These are phyloP conservation scores for Neoarius graeffei DNA, from an alignment of 2,113 vertebrate species.

Conservation along the genomic window DNA sequence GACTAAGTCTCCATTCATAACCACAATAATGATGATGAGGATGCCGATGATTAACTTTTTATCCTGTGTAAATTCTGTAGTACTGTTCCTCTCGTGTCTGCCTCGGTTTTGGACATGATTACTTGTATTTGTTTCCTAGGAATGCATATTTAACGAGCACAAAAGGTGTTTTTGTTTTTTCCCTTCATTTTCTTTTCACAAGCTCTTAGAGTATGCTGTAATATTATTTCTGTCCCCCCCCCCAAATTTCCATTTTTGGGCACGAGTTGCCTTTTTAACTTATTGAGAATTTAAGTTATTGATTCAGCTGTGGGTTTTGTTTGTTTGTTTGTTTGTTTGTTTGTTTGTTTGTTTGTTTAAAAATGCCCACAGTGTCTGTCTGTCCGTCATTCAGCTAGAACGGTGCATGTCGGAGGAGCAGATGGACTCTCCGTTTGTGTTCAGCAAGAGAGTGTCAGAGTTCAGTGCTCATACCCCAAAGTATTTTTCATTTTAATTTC, in stretches of 20 bases:
- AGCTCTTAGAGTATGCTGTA: neutral
- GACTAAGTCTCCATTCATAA: slow-evolving; percentile 38
- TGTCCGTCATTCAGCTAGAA: too few relatives aligned
- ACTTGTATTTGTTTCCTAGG: slow-evolving; percentile 23
- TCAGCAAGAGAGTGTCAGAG: neutral
- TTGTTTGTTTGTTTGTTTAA: neutral
- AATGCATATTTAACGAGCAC: slow-evolving; percentile 33
- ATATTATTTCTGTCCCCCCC: neutral
- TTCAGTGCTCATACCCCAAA: neutral
- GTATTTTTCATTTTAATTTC: neutral
- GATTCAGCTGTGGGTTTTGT: slow-evolving; percentile 20
- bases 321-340: neutral
- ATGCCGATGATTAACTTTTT: slow-evolving; percentile 30
- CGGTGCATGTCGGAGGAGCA: slow-evolving; percentile 6
- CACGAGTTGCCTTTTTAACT: slow-evolving; percentile 51
- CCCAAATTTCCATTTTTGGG: slow-evolving; percentile 21
- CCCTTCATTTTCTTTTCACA: neutral
- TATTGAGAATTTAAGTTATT: slow-evolving; percentile 60
- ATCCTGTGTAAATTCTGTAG: slow-evolving; percentile 43
- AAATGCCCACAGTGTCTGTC: too few relatives aligned
- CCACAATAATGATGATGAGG: neutral
- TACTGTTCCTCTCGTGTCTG: slow-evolving; percentile 16
- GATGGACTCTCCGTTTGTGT: slow-evolving; percentile 36
- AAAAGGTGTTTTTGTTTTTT: slow-evolving; percentile 11
- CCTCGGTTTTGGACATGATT: neutral